phyloP scores from a whole-genome alignment of 2,797 vertebrate species.

The Enoplosus armatus region DNA sequence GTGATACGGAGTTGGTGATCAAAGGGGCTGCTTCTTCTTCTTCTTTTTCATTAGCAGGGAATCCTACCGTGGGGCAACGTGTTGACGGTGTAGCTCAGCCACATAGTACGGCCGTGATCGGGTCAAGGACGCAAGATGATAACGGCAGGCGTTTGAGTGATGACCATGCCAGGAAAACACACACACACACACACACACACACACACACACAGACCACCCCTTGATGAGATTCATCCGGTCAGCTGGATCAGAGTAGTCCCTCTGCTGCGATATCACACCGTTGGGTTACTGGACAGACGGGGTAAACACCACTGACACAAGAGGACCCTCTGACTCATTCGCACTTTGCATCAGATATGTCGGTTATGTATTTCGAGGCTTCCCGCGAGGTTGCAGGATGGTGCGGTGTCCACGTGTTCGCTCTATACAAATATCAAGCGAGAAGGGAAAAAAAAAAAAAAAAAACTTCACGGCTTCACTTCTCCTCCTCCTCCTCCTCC shows the following conservation, averaged over 20 bases:
- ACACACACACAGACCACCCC: too few species aligned
- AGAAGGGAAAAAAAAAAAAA: too few species aligned
- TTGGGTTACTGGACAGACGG: neutral
- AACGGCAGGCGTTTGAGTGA: neutral
- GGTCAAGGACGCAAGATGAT: constrained; percentile 9
- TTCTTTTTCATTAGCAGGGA: too few species aligned
- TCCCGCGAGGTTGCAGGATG: constrained; percentile 34
- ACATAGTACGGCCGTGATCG: neutral
- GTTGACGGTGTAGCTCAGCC: neutral
- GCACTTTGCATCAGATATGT: constrained; percentile 49
- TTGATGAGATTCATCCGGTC: constrained; percentile 1
- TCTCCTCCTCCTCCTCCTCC: too few species aligned
- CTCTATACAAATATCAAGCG: neutral
- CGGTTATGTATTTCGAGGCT: constrained; percentile 49
- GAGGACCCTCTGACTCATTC: constrained; percentile 42
- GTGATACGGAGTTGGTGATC: too few species aligned
- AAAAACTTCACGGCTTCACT: too few species aligned
- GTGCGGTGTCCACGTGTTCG: constrained; percentile 16
- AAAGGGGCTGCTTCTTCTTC: too few species aligned
- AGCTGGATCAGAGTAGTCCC: neutral
- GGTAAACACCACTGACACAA: neutral
- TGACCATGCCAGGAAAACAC: neutral
- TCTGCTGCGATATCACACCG: neutral
- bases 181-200: too few species aligned
- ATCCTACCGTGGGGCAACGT: constrained; percentile 11